Base-by-base conservation (phyloP, 2,888 invertebrate species). In the Hoplodrina ambigua region DNA sequence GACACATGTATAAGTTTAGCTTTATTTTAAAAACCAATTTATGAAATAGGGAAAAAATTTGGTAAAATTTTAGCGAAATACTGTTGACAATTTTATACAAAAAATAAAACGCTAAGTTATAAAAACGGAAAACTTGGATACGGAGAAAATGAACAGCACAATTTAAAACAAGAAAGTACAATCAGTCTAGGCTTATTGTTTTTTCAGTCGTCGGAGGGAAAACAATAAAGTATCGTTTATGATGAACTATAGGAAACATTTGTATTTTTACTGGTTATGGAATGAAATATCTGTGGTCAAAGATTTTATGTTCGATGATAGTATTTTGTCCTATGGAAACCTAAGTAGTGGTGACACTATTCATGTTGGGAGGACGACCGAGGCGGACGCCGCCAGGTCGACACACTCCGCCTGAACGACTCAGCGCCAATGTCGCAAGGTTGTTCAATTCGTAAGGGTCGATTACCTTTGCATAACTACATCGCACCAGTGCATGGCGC, bases 381-480 rank as follows among this genome's bases (percentile, higher is more conserved):
- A 72, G 49, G 72, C 77, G 87, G 84, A 79, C 69, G 81, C 82
- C 69, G 79, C 57, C 78, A 80, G 89, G 89, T 88, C 89, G 87
- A 86, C 87, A 87, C 85, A 82, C 89, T 84, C 86, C 68, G 67
- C 37, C 73, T 79, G 68, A 75, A 52, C 80, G 75, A 64, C 60
- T 64, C 62, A 71, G 78, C 78, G 78, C 73, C 89, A 88, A 89
- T 86, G 89, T 89, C 89, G 84, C 83, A 74, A 87, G 89, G 89
- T 87, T 89, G 82, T 86, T 82, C 85, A 83, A 81, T 76, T 69
- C 83, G 68, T 69, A 68, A 82, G 77, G 88, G 85, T 83, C 88
- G 84, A 82, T 76, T 77, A 88, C 87, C 87, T 84, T 71, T 75
- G 70, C 63, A 74, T 70, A 82, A 84, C 81, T 81, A 63, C 65